Conservation (phyloP, 2,888 invertebrate genomes). For the Drosophila fungiperda region DNA sequence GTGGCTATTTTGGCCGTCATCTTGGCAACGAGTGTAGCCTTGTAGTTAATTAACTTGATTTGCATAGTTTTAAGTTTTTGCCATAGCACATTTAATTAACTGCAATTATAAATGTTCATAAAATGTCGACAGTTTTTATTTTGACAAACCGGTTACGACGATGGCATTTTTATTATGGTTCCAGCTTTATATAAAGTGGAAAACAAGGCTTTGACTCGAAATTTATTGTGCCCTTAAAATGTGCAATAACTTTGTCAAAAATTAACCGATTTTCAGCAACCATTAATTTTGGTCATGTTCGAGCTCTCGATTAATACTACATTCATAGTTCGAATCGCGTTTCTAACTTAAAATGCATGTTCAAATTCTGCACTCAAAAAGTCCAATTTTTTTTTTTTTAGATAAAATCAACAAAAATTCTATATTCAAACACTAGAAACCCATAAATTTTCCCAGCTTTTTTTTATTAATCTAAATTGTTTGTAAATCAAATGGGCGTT, state of each 20-base stretch:
- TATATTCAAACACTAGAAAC: neutral
- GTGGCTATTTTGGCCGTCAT: constrained; percentile 17
- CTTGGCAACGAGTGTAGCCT: neutral
- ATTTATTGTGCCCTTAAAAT: neutral
- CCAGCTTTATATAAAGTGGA: neutral
- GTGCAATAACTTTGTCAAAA: neutral
- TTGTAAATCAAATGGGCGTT: constrained; percentile 1
- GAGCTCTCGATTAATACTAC: neutral
- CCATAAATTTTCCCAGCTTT: neutral
- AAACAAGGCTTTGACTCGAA: neutral
- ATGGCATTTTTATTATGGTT: neutral
- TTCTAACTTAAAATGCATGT: neutral
- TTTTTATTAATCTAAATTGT: constrained; percentile 6
- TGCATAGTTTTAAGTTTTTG: constrained; percentile 1
- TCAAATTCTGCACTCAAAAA: neutral
- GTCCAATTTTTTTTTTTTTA: neutral
- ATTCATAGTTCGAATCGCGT: neutral
- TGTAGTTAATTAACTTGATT: constrained; percentile 11
- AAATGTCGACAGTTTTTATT: neutral
- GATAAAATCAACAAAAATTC: neutral
- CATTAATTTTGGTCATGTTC: neutral
- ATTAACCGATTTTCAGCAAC: neutral
- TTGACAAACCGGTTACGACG: neutral
- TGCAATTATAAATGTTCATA: neutral
- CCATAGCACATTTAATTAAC: neutral